Conservation (phyloP, 1,140 invertebrate species). For the Nautilus pompilius region DNA sequence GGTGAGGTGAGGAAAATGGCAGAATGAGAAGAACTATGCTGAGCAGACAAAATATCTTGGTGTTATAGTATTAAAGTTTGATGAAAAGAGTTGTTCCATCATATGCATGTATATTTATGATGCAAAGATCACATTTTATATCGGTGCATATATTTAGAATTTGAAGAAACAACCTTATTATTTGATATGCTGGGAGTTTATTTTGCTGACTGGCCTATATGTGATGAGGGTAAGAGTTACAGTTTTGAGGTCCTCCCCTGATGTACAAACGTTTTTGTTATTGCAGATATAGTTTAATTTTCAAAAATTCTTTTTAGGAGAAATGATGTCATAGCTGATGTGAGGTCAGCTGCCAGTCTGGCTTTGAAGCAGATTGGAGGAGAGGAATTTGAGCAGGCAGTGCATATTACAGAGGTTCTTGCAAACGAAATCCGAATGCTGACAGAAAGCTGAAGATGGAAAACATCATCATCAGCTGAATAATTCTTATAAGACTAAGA, state of each 20-base stretch:
- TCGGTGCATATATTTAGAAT: background rate
- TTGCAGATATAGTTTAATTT: background rate
- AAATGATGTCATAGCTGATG: constrained; percentile 42
- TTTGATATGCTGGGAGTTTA: too few species aligned
- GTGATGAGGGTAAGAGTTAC: background rate
- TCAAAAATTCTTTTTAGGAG: constrained; percentile 32
- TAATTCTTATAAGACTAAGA: too few species aligned
- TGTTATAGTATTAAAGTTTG: too few species aligned
- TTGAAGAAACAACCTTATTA: too few species aligned
- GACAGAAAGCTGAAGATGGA: too few species aligned
- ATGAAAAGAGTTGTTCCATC: too few species aligned
- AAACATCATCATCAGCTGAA: too few species aligned
- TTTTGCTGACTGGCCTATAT: too few species aligned
- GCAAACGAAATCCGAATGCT: constrained; percentile 34
- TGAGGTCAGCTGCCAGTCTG: constrained; percentile 34
- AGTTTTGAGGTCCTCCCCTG: background rate
- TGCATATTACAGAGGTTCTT: constrained; percentile 38
- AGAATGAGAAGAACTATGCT: too few species aligned
- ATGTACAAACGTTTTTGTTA: background rate
- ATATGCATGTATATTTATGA: too few species aligned
- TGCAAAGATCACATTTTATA: background rate
- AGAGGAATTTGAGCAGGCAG: constrained; percentile 33
- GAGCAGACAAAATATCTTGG: too few species aligned
- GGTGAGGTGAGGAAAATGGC: too few species aligned
- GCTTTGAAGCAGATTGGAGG: constrained; percentile 40